phyloP scores from a whole-genome alignment of 2,113 vertebrate species.

The Polypterus senegalus region DNA sequence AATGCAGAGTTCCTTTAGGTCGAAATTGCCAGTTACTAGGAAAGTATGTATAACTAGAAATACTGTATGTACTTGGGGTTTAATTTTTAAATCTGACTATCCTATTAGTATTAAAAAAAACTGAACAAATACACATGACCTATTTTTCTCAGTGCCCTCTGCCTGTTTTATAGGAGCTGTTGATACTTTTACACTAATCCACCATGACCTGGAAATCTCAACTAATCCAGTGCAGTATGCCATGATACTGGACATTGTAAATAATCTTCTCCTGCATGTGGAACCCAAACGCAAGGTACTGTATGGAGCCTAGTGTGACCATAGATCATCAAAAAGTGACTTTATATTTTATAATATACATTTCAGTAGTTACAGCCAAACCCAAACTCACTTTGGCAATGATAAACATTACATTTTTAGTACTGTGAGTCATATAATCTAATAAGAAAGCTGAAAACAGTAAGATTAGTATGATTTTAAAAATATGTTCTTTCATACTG shows the following conservation, averaged over 20 bases:
- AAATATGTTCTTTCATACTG: too few relatives aligned
- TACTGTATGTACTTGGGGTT: too few relatives aligned
- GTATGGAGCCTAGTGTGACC: not conserved
- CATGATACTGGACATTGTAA: conserved; percentile 97
- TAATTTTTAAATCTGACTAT: too few relatives aligned
- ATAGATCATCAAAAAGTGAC: too few relatives aligned
- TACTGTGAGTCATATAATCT: not conserved
- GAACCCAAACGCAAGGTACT: conserved; percentile 89
- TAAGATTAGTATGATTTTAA: too few relatives aligned
- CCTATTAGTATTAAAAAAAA: too few relatives aligned
- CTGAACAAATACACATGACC: too few relatives aligned
- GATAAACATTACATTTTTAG: not conserved
- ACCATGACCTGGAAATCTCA: conserved; percentile 92
- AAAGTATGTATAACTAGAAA: too few relatives aligned
- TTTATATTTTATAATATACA: too few relatives aligned
- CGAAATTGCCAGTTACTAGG: too few relatives aligned
- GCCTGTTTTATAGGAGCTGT: conserved; percentile 62
- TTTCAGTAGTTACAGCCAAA: too few relatives aligned
- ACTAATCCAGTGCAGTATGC: conserved; percentile 95
- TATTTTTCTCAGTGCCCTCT: not conserved
- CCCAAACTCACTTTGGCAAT: not conserved
- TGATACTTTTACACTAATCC: conserved; percentile 95
- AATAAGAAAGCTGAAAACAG: not conserved
- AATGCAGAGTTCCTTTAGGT: too few relatives aligned
- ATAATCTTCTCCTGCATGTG: conserved; percentile 87